A percentile compares a stretch with the other conserved stretches of the same genome.
Conservation (phyloP, 1,140 invertebrate species). For the Trichogramma pretiosum region DNA sequence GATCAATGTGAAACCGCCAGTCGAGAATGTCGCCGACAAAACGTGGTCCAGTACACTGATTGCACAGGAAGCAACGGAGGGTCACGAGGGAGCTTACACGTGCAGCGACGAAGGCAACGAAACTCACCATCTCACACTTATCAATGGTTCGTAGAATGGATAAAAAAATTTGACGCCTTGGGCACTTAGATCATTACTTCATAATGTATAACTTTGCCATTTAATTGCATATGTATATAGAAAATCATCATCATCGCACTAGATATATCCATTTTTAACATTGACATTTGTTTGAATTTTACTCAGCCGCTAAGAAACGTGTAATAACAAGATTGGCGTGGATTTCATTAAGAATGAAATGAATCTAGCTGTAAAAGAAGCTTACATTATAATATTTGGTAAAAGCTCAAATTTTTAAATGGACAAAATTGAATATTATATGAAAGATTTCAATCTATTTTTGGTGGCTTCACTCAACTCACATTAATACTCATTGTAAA, state of each 20-base stretch:
- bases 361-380: too few relatives aligned
- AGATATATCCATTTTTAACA: neutral
- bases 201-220: neutral
- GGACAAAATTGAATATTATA: too few relatives aligned
- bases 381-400: too few relatives aligned
- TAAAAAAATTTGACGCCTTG: neutral
- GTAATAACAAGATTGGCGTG: too few relatives aligned
- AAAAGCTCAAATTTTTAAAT: too few relatives aligned
- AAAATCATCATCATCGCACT: neutral
- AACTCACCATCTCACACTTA: constrained; percentile 28
- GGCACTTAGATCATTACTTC: neutral
- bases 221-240: neutral
- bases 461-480: too few relatives aligned
- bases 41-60: constrained; percentile 24
- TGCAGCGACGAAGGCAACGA: constrained; percentile 27
- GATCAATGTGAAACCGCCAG: constrained; percentile 23
- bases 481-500: too few relatives aligned
- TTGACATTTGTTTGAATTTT: neutral
- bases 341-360: too few relatives aligned
- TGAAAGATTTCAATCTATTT: too few relatives aligned
- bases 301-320: neutral
- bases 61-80: constrained; percentile 25
- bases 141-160: constrained; percentile 32
- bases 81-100: constrained; percentile 37
- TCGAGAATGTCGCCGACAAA: constrained; percentile 3